Evolutionary conservation across 2,888 invertebrate species (phyloP).

Genomic region (Stegophylla sp.): DNA sequence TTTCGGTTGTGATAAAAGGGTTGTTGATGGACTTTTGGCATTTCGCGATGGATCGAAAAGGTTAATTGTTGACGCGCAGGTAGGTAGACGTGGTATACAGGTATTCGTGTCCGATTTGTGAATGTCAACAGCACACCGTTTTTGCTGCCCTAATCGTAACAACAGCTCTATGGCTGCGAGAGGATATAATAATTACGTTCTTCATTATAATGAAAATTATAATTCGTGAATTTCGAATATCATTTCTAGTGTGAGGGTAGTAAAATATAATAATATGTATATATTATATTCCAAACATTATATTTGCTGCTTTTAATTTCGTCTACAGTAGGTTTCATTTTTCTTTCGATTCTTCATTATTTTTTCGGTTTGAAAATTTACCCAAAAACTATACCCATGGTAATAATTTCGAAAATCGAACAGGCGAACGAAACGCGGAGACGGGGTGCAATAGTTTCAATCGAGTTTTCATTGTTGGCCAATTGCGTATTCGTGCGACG

Average conservation of each 20-base stretch:
- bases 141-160: too few species aligned
- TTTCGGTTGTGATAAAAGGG: conserved; percentile 14
- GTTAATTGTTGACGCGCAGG: conserved; percentile 33
- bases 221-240: background rate
- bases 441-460: conserved; percentile 10
- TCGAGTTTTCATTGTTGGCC: background rate
- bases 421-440: background rate
- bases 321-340: too few species aligned
- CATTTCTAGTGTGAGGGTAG: too few species aligned
- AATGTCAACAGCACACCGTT: conserved; percentile 13
- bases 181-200: background rate
- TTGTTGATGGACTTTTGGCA: conserved; percentile 47
- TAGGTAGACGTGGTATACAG: background rate
- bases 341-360: too few species aligned
- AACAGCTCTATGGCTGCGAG: background rate
- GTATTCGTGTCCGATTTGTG: conserved; percentile 19
- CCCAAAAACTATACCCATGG: too few species aligned
- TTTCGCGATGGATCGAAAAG: conserved; percentile 36
- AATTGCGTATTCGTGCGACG: conserved; percentile 1
- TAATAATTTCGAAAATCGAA: too few species aligned
- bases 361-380: too few species aligned
- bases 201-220: background rate
- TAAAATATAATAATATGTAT: too few species aligned
- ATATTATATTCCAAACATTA: background rate
- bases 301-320: background rate